A percentile compares a stretch with the other conserved stretches of the same genome.
These are phyloP conservation scores for Albula glossodonta DNA, from an alignment of 2,113 vertebrate species.

Conservation along the genomic window DNA sequence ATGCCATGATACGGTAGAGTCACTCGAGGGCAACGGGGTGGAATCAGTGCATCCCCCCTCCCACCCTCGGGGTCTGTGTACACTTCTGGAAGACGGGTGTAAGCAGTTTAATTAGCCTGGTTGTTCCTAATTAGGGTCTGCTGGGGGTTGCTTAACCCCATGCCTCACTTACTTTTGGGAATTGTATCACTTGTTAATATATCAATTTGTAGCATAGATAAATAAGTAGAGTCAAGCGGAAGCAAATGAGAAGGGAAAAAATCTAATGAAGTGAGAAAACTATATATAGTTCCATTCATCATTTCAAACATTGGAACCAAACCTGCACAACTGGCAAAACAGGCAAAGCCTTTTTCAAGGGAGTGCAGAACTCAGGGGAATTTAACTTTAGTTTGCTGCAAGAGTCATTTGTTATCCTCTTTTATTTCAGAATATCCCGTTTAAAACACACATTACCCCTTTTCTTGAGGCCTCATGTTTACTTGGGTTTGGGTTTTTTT, in stretches of 20 bases:
- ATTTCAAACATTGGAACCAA: not conserved
- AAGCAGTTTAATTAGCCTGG: conserved; percentile 3
- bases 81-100: not conserved
- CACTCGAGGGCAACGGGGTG: not conserved
- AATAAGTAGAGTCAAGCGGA: not conserved
- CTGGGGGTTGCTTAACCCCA: not conserved
- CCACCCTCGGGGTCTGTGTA: not conserved
- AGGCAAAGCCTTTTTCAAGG: not conserved
- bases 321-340: not conserved
- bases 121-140: conserved; percentile 5
- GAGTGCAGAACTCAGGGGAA: not conserved
- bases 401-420: no score
- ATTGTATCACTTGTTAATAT: not conserved
- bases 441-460: no score
- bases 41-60: not conserved
- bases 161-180: not conserved
- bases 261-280: not conserved
- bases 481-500: no score
- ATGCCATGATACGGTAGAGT: not conserved
- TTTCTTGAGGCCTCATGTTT: no score
- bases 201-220: not conserved
- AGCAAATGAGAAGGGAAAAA: not conserved
- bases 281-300: not conserved
- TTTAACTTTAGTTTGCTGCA: no score
- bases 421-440: no score